phyloP scores from a whole-genome alignment of 2,888 invertebrate species.

The Rutpela maculata region DNA sequence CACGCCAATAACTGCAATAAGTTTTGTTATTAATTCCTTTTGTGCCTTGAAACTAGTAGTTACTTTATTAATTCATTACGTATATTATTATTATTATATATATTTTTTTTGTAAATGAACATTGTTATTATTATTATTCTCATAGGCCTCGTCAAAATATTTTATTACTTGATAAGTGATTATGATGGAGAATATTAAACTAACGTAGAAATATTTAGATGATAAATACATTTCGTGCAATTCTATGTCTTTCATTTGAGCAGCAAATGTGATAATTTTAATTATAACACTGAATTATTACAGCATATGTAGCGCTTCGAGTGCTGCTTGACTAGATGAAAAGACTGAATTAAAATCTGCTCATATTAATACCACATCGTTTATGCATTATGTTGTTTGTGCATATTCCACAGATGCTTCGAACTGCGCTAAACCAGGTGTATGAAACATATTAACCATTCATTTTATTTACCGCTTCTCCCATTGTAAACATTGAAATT shows the following conservation, averaged over 20 bases:
- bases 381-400: conserved; percentile 4
- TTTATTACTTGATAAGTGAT: no score
- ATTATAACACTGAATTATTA: conserved; percentile 14
- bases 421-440: neutral
- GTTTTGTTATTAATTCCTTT: no score
- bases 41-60: no score
- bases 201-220: neutral
- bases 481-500: conserved; percentile 24
- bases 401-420: conserved; percentile 17
- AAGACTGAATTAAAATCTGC: conserved; percentile 4
- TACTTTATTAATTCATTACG: no score
- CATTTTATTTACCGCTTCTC: conserved; percentile 35
- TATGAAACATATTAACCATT: conserved; percentile 22
- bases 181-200: no score
- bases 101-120: no score
- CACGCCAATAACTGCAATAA: no score
- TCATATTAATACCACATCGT: conserved; percentile 10
- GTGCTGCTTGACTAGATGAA: conserved; percentile 8
- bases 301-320: conserved; percentile 5
- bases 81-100: no score
- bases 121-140: no score
- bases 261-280: conserved; percentile 1
- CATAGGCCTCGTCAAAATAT: no score
- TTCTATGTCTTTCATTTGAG: neutral
- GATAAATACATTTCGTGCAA: neutral